A percentile compares a stretch with the other conserved stretches of the same genome.
Conservation (phyloP, 1,140 invertebrate species). For the Drosophila santomea region DNA sequence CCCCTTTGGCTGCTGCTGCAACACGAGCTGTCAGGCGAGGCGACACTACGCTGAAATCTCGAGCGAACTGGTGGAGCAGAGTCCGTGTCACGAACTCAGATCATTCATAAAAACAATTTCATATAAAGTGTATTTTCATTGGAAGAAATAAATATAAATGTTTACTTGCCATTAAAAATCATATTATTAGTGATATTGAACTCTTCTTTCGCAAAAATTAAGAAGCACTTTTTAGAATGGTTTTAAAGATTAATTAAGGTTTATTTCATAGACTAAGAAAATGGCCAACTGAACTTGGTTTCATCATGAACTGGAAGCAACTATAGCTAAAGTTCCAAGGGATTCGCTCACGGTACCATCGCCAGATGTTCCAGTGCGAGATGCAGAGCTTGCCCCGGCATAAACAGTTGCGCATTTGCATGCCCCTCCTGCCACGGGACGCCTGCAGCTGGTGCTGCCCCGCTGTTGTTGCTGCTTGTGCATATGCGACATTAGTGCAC, state of each 20-base stretch:
- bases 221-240: no score
- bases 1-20: not conserved
- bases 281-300: no score
- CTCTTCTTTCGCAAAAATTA: no score
- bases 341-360: slow-evolving; percentile 25
- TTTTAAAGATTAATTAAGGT: no score
- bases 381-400: slow-evolving; percentile 41
- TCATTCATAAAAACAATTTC: not conserved
- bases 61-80: slow-evolving; percentile 34
- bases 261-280: no score
- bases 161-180: no score
- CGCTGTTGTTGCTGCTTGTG: slow-evolving; percentile 47
- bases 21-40: slow-evolving; percentile 61
- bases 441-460: slow-evolving; percentile 15
- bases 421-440: slow-evolving; percentile 30
- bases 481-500: slow-evolving; percentile 81
- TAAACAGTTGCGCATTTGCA: slow-evolving; percentile 76
- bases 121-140: no score
- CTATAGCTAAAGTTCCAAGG: not conserved
- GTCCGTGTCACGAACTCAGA: slow-evolving; percentile 2
- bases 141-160: no score
- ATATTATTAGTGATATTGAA: no score
- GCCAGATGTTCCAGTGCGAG: not conserved
- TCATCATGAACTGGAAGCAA: no score
- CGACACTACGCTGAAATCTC: slow-evolving; percentile 53